A percentile compares a stretch with the other conserved stretches of the same genome.
Evolutionary conservation across 64 coral and sea anemone genomes (phyloP).

Genomic region (Actinia equina): DNA sequence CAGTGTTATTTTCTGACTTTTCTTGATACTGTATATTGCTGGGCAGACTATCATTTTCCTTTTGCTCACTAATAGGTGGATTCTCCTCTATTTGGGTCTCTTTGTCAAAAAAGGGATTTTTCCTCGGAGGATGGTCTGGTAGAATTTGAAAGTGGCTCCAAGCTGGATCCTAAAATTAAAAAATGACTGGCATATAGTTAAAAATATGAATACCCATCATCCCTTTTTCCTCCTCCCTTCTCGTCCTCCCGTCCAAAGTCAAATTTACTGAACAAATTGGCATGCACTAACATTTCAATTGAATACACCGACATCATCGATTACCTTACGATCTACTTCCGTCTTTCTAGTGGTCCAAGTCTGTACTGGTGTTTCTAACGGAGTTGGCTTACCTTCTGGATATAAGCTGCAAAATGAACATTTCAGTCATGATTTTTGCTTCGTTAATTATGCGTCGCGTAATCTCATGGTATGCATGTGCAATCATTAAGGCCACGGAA

Average conservation of each 20-base stretch:
- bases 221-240: no score
- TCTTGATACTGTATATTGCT: neutral
- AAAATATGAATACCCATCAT: neutral
- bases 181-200: neutral
- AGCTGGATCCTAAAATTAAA: neutral
- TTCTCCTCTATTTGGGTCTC: neutral
- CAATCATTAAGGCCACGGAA: no score
- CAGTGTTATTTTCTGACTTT: neutral
- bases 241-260: no score
- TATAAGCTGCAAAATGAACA: neutral
- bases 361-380: neutral
- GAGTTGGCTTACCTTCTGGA: neutral
- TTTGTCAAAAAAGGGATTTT: conserved; percentile 22
- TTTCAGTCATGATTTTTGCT: neutral
- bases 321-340: neutral
- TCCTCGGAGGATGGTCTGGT: neutral
- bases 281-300: no score
- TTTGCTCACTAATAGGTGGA: neutral
- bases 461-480: no score
- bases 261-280: no score
- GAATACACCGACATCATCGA: neutral
- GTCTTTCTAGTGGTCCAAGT: conserved; percentile 6
- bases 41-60: neutral
- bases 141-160: conserved; percentile 18
- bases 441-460: no score